Percentiles rank a stretch among this genome's conserved stretches.
Conservation (phyloP, 2,797 vertebrate species). For the Otolemur crassicaudatus region DNA sequence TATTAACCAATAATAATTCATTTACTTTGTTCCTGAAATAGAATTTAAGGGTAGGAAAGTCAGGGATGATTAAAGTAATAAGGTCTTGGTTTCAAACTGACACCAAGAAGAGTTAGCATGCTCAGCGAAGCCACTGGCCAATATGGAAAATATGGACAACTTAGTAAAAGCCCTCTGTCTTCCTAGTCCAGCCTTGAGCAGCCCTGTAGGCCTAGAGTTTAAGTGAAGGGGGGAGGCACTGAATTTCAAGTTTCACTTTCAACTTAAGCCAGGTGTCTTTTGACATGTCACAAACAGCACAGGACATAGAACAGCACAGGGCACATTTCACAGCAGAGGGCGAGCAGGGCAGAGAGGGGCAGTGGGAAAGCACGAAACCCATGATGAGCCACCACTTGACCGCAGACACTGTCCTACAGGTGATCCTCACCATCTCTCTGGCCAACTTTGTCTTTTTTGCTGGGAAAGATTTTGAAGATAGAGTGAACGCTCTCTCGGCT, state of each 20-base stretch:
- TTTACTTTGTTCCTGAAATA: slow-evolving; percentile 38
- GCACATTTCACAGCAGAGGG: neutral
- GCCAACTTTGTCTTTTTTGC: neutral
- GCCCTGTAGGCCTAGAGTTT: neutral
- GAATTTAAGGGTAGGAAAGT: neutral
- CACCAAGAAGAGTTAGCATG: neutral
- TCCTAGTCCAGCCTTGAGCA: too few species aligned
- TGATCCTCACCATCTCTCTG: neutral
- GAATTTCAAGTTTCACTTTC: neutral
- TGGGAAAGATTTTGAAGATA: neutral
- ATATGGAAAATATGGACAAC: neutral
- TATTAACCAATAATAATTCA: neutral
- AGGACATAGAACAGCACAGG: neutral
- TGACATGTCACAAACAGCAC: neutral
- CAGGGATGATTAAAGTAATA: neutral
- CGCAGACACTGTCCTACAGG: neutral
- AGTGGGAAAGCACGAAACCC: too few species aligned
- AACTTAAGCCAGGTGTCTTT: neutral
- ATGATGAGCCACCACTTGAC: neutral
- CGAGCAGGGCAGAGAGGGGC: neutral
- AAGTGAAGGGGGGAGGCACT: accelerated
- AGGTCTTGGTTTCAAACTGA: neutral
- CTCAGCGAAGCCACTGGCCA: neutral
- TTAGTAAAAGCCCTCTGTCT: too few species aligned
- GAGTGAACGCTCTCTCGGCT: neutral